These are phyloP conservation scores for Lethenteron camtschaticum DNA, from an alignment of 2,113 vertebrate genomes.

Conservation along the genomic window DNA sequence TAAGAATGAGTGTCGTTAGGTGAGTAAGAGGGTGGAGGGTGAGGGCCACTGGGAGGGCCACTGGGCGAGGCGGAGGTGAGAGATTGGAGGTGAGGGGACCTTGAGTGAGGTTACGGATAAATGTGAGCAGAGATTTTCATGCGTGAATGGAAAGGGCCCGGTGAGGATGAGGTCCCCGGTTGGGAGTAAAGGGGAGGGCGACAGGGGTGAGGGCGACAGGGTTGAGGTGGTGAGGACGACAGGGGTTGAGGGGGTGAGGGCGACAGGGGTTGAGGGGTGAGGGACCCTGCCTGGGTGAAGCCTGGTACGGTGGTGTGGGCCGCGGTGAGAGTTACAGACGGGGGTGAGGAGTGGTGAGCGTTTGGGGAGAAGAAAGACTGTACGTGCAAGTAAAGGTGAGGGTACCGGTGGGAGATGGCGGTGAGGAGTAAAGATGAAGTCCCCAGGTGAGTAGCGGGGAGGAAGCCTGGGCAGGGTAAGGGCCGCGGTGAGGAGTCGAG, in stretches of 20 bases:
- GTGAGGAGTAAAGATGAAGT: too few relatives aligned
- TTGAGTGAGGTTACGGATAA: too few relatives aligned
- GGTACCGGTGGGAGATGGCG: too few relatives aligned
- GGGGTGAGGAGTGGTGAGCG: too few relatives aligned
- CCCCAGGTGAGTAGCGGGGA: not conserved
- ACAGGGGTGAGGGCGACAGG: not conserved
- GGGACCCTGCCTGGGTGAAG: too few relatives aligned
- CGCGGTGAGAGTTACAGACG: not conserved
- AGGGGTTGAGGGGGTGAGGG: not conserved
- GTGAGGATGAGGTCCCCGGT: not conserved
- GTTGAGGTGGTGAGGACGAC: not conserved
- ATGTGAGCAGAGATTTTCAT: too few relatives aligned
- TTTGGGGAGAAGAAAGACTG: not conserved
- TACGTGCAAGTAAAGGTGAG: too few relatives aligned
- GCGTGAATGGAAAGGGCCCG: too few relatives aligned
- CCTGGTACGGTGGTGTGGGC: too few relatives aligned
- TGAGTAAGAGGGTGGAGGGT: not conserved
- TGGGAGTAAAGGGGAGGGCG: conserved; percentile 8
- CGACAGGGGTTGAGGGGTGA: too few relatives aligned
- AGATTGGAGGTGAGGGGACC: too few relatives aligned
- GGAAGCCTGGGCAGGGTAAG: not conserved
- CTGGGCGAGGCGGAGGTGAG: not conserved
- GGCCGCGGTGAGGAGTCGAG: not conserved
- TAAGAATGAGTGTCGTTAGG: not conserved
- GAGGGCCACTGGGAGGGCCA: not conserved